Evolutionary conservation across 2,888 invertebrate species (phyloP), one percentile per base, ranked within the genome.

Genomic region (Magallana nippona): DNA sequence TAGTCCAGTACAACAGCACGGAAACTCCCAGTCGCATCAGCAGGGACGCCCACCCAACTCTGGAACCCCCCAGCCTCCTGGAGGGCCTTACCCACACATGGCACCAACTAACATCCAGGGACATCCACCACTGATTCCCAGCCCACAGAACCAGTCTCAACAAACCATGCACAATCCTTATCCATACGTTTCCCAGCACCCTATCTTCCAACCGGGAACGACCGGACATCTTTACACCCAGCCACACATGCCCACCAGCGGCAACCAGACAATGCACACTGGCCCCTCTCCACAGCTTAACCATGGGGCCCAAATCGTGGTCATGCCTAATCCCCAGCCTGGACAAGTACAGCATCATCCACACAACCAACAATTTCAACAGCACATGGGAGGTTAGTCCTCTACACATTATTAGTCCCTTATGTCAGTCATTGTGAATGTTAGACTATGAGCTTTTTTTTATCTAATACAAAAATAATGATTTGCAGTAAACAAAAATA

Each of bases 111-210:
- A 87, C 60, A 63, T 84, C 57, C 84, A 84, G 78, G 84, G 84
- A 27, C 84, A 90, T 79, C 91, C 91, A 19, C 91, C 90, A 19
- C 83, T 90, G 82, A 90, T 90, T 79, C 88, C 90, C 10, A 90
- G 90, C 83, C 90, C 91, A 17, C 91, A 91, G 79, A 91, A 90
- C 79, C 90, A 89, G 32, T 88, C 91, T 55, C 91, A 91, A 19
- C 89, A 87, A 83, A 85, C 84, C 55, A 85, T 89, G 80, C 88
- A 88, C 79, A 85, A 83, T 55, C 83, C 89, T 2, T 81, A 87
- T 82, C 86, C 86, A 58, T 89, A 88, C 81, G 80, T 83, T 19
- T 80, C 84, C 19, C 84, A 83, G 58, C 81, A 84, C 57, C 87
- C 85, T 62, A 81, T 84, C 57, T 27, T 81, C 57, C 84, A 82